A percentile compares a stretch with the other conserved stretches of the same genome.
Conservation (phyloP, 2,888 invertebrate genomes). For the Bimastos eiseni region DNA sequence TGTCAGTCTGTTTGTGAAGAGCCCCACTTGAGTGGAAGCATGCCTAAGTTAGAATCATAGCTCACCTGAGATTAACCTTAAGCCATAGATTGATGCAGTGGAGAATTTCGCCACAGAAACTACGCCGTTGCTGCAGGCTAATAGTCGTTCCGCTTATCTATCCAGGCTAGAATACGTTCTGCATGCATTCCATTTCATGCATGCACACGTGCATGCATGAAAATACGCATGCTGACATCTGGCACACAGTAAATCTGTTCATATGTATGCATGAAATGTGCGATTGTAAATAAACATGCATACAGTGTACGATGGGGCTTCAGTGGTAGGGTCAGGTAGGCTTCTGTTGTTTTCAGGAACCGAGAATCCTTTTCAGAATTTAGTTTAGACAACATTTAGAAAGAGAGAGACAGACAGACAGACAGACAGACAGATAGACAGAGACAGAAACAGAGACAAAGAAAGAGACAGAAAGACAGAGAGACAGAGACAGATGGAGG, state of each 20-base stretch:
- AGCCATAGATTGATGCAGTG: not conserved
- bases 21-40: not conserved
- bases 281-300: not conserved
- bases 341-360: not conserved
- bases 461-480: too few species aligned
- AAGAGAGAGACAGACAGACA: not conserved
- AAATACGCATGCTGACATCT: not conserved
- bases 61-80: not conserved
- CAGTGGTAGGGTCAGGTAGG: too few species aligned
- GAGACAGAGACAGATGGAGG: not conserved
- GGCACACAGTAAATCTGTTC: not conserved
- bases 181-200: not conserved
- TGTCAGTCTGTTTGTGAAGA: not conserved
- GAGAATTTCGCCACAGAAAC: conserved; percentile 21
- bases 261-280: not conserved
- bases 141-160: not conserved
- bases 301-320: not conserved
- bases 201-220: not conserved
- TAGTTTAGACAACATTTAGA: too few species aligned
- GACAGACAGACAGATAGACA: not conserved
- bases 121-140: not conserved
- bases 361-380: too few species aligned
- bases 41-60: not conserved
- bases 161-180: not conserved
- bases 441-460: not conserved